Conservation (phyloP, 2,888 invertebrate genomes). For the Apamea anceps region DNA sequence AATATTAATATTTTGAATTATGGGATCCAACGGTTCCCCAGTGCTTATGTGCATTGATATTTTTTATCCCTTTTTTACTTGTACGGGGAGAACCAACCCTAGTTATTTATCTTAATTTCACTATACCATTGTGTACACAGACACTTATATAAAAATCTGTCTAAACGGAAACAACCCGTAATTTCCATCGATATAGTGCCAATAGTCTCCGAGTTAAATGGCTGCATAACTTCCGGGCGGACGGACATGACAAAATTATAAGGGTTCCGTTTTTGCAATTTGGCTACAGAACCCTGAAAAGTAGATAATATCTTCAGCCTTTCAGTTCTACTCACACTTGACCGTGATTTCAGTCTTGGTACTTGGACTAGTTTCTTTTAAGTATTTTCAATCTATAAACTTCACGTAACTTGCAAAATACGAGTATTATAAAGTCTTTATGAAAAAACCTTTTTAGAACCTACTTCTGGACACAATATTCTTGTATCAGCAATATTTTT, state of each 20-base stretch:
- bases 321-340: not conserved
- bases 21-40: too few species aligned
- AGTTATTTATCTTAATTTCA: not conserved
- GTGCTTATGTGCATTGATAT: too few species aligned
- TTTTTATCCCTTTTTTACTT: too few species aligned
- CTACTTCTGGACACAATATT: not conserved
- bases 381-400: constrained; percentile 5
- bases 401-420: constrained; percentile 12
- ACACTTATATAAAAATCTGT: not conserved
- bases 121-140: not conserved
- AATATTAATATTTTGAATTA: too few species aligned
- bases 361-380: constrained; percentile 2
- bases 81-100: not conserved
- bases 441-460: not conserved
- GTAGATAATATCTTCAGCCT: not conserved
- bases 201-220: not conserved
- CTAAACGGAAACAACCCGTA: too few species aligned
- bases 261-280: not conserved
- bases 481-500: constrained; percentile 18
- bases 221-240: too few species aligned
- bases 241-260: not conserved
- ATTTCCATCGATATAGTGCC: not conserved
- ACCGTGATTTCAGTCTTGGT: not conserved
- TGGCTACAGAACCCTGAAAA: too few species aligned
- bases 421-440: constrained; percentile 8